These are phyloP conservation scores for Mimachlamys varia DNA, from an alignment of 2,888 invertebrate genomes.

Conservation along the genomic window DNA sequence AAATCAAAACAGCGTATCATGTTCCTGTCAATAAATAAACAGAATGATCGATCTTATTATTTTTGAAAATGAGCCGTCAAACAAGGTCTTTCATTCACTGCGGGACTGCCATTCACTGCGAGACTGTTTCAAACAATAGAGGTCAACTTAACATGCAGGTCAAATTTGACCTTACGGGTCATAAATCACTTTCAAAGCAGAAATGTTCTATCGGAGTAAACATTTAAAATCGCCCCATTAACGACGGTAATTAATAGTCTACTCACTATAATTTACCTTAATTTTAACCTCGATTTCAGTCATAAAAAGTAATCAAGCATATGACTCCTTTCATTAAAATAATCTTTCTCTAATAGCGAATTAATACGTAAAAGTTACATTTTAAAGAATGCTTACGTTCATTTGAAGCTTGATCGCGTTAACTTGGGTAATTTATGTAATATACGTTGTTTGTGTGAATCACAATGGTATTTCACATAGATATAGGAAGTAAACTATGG, in stretches of 20 bases:
- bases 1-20: constrained; percentile 9
- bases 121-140: not conserved
- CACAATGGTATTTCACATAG: not conserved
- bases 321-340: not conserved
- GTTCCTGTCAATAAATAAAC: not conserved
- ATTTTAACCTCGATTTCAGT: not conserved
- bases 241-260: not conserved
- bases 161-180: not conserved
- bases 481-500: not conserved
- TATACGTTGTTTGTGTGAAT: not conserved
- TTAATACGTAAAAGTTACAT: not conserved
- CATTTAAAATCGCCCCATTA: constrained; percentile 23
- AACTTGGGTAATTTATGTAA: not conserved
- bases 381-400: not conserved
- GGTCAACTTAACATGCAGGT: not conserved
- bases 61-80: constrained; percentile 10
- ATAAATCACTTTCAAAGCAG: not conserved
- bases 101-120: not conserved
- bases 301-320: not conserved
- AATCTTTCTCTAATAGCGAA: not conserved
- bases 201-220: not conserved
- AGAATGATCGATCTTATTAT: not conserved
- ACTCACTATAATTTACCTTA: not conserved
- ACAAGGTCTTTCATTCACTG: not conserved
- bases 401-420: not conserved